A percentile compares a stretch with the other conserved stretches of the same genome.
phyloP scores from a whole-genome alignment of 2,888 invertebrate species.

The Ochropleura plecta region DNA sequence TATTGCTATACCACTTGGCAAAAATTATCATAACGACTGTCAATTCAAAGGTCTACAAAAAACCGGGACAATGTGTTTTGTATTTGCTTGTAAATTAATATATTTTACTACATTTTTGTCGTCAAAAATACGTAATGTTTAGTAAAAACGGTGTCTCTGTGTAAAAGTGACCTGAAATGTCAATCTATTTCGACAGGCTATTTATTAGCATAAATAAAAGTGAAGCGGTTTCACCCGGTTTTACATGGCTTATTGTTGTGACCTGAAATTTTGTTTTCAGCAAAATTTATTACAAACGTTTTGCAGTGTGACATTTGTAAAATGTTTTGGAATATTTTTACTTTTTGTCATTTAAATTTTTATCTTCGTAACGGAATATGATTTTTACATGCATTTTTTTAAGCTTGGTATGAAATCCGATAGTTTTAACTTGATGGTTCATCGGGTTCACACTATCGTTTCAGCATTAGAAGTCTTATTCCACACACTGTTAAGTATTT shows the following conservation, averaged over 20 bases:
- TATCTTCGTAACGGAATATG: not conserved
- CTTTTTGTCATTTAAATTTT: not conserved
- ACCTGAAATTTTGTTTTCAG: not conserved
- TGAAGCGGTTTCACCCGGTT: not conserved
- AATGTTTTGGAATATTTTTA: not conserved
- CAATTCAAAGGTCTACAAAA: not conserved
- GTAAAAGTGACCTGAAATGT: not conserved
- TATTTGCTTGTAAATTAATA: not conserved
- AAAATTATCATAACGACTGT: not conserved
- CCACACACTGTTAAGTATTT: not conserved
- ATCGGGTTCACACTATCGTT: too few relatives aligned
- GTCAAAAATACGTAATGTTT: not conserved
- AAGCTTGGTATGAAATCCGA: not conserved
- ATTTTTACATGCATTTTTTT: not conserved
- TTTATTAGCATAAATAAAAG: constrained; percentile 18
- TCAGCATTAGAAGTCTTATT: not conserved
- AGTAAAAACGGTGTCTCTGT: not conserved
- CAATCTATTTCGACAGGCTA: constrained; percentile 25
- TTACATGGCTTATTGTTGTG: constrained; percentile 1
- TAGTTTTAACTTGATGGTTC: too few relatives aligned
- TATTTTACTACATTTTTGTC: not conserved
- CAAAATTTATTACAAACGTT: not conserved
- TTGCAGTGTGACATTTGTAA: not conserved
- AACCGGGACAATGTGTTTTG: not conserved
- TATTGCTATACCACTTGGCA: too few relatives aligned